Evolutionary conservation across 2,888 invertebrate genomes (phyloP).

Genomic region (Sisyra nigra): DNA sequence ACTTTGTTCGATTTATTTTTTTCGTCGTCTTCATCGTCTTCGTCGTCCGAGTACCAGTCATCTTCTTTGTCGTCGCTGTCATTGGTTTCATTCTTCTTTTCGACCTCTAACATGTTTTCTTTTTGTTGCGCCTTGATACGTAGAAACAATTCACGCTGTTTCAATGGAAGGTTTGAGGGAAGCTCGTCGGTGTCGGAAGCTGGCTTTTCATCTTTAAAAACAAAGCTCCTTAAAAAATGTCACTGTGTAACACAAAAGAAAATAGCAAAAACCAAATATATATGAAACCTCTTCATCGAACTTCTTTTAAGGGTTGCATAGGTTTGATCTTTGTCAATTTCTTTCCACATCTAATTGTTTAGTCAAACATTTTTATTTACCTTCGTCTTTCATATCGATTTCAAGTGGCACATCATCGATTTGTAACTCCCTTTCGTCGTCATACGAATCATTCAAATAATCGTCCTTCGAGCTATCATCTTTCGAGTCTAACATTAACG

Average conservation of each 20-base stretch:
- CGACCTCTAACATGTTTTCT: conserved; percentile 27
- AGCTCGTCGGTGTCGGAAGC: conserved; percentile 17
- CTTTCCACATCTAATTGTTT: too few relatives aligned
- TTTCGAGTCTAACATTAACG: background rate
- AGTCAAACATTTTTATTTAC: background rate
- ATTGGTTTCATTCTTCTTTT: conserved; percentile 16
- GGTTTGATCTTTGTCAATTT: too few relatives aligned
- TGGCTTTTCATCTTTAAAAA: too few relatives aligned
- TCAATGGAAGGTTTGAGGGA: conserved; percentile 41
- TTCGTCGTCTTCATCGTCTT: conserved; percentile 33
- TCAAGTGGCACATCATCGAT: conserved; percentile 22
- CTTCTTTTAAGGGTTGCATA: too few relatives aligned
- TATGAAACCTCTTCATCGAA: too few relatives aligned
- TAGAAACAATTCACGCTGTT: conserved; percentile 46
- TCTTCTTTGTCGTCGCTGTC: conserved; percentile 23
- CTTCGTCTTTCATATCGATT: conserved; percentile 6
- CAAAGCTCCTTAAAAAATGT: too few relatives aligned
- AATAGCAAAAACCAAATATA: too few relatives aligned
- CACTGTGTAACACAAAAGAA: background rate
- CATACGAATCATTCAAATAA: conserved; percentile 31
- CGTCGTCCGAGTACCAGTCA: conserved; percentile 72
- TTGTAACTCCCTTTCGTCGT: conserved; percentile 32
- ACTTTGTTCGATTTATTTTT: too few relatives aligned
- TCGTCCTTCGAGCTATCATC: background rate
- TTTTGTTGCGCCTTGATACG: conserved; percentile 49